Evolutionary conservation across 2,888 invertebrate genomes (phyloP).

Genomic region (Lasioglossum morio): DNA sequence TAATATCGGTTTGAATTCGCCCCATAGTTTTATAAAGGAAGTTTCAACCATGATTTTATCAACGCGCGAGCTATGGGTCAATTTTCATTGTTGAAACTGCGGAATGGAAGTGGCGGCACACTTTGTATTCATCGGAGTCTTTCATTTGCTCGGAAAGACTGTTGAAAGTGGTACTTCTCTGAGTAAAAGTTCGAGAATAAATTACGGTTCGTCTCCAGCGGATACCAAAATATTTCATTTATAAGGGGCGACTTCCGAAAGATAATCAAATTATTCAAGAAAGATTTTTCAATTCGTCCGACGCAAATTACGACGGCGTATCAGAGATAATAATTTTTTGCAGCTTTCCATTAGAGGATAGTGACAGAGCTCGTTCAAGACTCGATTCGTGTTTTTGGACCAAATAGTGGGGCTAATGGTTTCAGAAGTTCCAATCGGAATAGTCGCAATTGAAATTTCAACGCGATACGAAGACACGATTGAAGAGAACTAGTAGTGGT

Average conservation of each 20-base stretch:
- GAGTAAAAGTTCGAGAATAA: not conserved
- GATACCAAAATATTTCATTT: conserved; percentile 13
- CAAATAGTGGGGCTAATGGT: not conserved
- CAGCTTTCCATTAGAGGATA: not conserved
- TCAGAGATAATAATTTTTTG: not conserved
- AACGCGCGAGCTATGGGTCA: not conserved
- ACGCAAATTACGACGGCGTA: not conserved
- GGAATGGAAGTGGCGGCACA: not conserved
- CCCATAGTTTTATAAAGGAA: not conserved
- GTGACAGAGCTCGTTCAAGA: not conserved
- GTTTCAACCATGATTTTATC: conserved; percentile 5
- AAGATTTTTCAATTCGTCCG: not conserved
- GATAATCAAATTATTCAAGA: not conserved
- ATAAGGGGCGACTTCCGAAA: not conserved
- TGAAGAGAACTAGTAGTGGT: not conserved
- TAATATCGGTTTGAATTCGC: conserved; percentile 25
- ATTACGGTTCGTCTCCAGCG: not conserved
- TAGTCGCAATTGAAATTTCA: not conserved
- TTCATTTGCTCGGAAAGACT: conserved; percentile 13
- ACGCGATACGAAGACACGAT: not conserved
- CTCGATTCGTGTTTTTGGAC: not conserved
- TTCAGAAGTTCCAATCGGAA: not conserved
- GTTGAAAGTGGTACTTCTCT: conserved; percentile 2
- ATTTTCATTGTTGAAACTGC: conserved; percentile 4
- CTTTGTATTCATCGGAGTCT: conserved; percentile 13